Percentiles rank a stretch among this genome's conserved stretches.
phyloP scores from a whole-genome alignment of 2,113 vertebrate species.

The Tachysurus vachellii region DNA sequence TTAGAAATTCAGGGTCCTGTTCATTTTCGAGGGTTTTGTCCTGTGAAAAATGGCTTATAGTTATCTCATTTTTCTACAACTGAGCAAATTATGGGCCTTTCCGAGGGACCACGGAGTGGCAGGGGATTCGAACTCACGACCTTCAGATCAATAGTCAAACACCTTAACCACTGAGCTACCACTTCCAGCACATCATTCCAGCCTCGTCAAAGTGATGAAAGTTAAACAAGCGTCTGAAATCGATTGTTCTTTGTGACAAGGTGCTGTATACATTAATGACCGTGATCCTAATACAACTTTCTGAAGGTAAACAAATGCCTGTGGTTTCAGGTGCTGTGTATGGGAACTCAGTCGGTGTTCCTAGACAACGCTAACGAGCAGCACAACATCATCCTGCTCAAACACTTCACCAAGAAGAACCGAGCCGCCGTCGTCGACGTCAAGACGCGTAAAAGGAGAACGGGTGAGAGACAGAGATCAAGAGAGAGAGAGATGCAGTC shows the following conservation, averaged over 20 bases:
- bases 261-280: neutral
- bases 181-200: too few relatives aligned
- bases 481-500: neutral
- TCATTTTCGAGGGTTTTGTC: too few relatives aligned
- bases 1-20: too few relatives aligned
- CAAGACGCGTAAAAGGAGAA: conserved; percentile 93
- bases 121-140: too few relatives aligned
- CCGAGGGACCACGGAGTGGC: too few relatives aligned
- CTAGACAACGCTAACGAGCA: conserved; percentile 95
- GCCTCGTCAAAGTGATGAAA: neutral
- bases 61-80: too few relatives aligned
- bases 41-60: too few relatives aligned
- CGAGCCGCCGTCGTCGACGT: conserved; percentile 92
- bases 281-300: neutral
- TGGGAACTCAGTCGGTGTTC: conserved; percentile 92
- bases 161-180: too few relatives aligned
- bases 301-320: neutral
- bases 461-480: conserved; percentile 77
- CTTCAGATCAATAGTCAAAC: too few relatives aligned
- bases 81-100: too few relatives aligned
- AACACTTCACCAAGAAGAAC: conserved; percentile 97
- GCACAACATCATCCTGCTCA: conserved; percentile 91
- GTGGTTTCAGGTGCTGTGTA: conserved; percentile 84
- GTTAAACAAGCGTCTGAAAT: neutral
- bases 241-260: neutral